Evolutionary conservation across 2,113 vertebrate species (phyloP), one percentile per base, ranked within the genome.

Genomic region (Pelodiscus sinensis): DNA sequence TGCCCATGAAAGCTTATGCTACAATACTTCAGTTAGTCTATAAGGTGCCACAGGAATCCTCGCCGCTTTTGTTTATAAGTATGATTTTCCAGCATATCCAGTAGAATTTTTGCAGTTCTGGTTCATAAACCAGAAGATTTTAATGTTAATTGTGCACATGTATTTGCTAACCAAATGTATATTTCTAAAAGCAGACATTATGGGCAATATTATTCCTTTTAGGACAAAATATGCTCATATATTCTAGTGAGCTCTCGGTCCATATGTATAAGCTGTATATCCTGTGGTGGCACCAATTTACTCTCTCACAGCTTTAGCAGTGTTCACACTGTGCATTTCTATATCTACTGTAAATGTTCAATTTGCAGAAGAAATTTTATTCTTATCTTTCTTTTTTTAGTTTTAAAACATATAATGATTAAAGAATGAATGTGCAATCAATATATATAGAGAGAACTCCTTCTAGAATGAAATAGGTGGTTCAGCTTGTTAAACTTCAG

Each of bases 271-370:
- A 92, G 81, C 71, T 94, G 92, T 92, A 77, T 94, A 95, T 97
- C 94, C 96, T 97, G 89, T 80, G 0, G 0, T 85, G 91, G 35
- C 52, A 87, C 88, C 94, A 96, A 91, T 97, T 96, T 95, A 90
- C 87, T 95, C 96, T 96, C 97, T 93, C 89, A 62, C 60, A 95
- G 84, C 91, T 83, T 96, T 97, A 94, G 86, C 62, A 95, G 90
- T 94, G 94, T 96, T 96, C 93, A 90, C 93, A 51, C 90, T 95
- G 94, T 96, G 94, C 94, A 97, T 97, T 97, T 96, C 91, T 97
- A 79, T 94, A 94, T 96, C 92, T 96, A 84, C 92, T 97, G 84
- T 87, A 97, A 97, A 96, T 96, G 92, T 96, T 97, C 93, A 94
- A 95, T 96, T 97, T 97, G 93, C 83, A 73, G 77, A 83, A 89